These are phyloP conservation scores for Argentina silus DNA, from an alignment of 2,797 vertebrate species.

Conservation along the genomic window DNA sequence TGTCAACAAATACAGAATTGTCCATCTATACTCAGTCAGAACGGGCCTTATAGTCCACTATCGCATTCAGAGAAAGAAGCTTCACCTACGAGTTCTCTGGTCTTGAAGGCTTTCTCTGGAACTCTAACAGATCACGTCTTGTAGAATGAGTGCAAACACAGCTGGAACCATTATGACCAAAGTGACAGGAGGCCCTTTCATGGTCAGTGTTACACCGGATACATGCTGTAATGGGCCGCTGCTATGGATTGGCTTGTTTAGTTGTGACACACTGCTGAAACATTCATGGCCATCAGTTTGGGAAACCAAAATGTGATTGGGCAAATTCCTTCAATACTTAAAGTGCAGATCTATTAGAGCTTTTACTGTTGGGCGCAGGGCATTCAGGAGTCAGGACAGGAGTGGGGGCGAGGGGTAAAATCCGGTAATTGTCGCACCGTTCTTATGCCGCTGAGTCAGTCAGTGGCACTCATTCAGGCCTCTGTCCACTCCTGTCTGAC, in stretches of 20 bases:
- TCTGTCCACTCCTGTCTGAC: constrained; percentile 33
- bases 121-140: constrained; percentile 30
- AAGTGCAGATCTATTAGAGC: constrained; percentile 95
- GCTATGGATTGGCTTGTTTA: constrained; percentile 89
- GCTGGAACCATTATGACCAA: not conserved
- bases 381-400: constrained; percentile 38
- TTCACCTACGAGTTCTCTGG: constrained; percentile 14
- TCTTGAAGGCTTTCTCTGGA: constrained; percentile 46
- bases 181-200: constrained; percentile 59
- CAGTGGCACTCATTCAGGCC: constrained; percentile 41
- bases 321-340: constrained; percentile 99
- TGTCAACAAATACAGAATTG: too few relatives aligned
- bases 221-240: constrained; percentile 80
- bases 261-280: constrained; percentile 94
- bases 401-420: constrained; percentile 78
- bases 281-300: constrained; percentile 95
- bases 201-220: constrained; percentile 87
- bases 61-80: constrained; percentile 30
- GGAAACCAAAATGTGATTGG: constrained; percentile 95
- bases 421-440: constrained; percentile 91
- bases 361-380: constrained; percentile 84
- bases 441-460: constrained; percentile 85
- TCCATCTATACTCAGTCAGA: constrained; percentile 14
- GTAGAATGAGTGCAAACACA: not conserved
- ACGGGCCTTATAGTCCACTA: constrained; percentile 33